These are phyloP conservation scores for Iselma pallidipennis DNA, from an alignment of 2,888 invertebrate species.

Conservation along the genomic window DNA sequence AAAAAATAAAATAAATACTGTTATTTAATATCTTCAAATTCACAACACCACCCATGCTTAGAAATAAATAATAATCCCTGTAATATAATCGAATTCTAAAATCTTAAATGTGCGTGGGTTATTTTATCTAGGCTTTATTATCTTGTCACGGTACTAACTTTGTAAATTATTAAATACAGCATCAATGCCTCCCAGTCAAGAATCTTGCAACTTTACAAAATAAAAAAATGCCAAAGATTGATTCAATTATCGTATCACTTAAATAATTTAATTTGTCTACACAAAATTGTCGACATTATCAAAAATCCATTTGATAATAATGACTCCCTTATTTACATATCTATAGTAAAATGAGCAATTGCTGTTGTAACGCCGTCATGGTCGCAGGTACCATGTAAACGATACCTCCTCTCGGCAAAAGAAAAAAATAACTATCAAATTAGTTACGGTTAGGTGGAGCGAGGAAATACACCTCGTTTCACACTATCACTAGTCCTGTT, in stretches of 20 bases:
- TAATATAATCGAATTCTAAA: slow-evolving; percentile 30
- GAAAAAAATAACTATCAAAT: slow-evolving; percentile 54
- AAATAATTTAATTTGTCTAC: too few species aligned
- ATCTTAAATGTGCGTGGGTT: slow-evolving; percentile 26
- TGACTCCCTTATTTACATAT: too few species aligned
- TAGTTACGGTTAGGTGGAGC: slow-evolving; percentile 52
- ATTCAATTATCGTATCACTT: too few species aligned
- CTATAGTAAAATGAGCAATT: background rate
- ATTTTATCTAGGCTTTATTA: slow-evolving; percentile 31
- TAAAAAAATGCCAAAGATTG: background rate
- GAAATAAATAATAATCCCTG: too few species aligned
- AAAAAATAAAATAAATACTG: too few species aligned
- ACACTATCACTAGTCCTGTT: slow-evolving; percentile 50
- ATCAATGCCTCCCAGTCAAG: too few species aligned
- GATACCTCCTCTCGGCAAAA: slow-evolving; percentile 45
- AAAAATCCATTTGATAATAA: too few species aligned
- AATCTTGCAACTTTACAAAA: slow-evolving; percentile 1
- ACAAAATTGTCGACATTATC: too few species aligned
- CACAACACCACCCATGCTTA: slow-evolving; percentile 29
- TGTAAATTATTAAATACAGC: slow-evolving; percentile 32
- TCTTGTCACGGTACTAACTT: slow-evolving; percentile 32
- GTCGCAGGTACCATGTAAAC: slow-evolving; percentile 51
- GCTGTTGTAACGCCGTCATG: slow-evolving; percentile 35
- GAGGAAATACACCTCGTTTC: slow-evolving; percentile 55
- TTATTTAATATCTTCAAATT: slow-evolving; percentile 14